Base-by-base conservation (phyloP, 2,888 invertebrate genomes). In the Ashinkailepas kermadecensis region DNA sequence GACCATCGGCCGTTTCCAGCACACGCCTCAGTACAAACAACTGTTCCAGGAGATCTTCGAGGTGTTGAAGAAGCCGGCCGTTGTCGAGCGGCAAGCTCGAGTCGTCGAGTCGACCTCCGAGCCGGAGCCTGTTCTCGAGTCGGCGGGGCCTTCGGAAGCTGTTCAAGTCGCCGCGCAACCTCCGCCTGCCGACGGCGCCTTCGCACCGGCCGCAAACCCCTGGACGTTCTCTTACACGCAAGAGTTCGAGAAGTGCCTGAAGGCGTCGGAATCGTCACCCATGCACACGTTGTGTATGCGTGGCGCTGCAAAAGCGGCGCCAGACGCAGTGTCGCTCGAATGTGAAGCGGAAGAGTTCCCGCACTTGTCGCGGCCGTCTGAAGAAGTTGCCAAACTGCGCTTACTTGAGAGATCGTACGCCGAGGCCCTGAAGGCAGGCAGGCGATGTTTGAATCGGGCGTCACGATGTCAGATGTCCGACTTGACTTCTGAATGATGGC, bases 361-460 rank as follows among this genome's bases (percentile, higher is more conserved):
- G 15, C 82, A 82, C 74, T 81, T 83, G 10, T 80, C 70, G 64
- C 81, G 82, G 56, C 83, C 85, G 11, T 94, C 94, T 18, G 93
- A 94, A 86, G 94, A 94, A 85, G 92, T 95, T 84, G 92, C 94
- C 86, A 93, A 93, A 86, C 88, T 95, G 83, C 92, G 93, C 86
- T 92, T 92, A 86, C 89, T 95, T 81, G 95, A 95, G 86, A 90
- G 93, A 86, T 94, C 94, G 21, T 95, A 95, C 87, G 95, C 95
- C 11, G 95, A 95, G 87, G 95, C 93, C 39, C 88, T 95, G 84
- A 84, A 83, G 81, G 80, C 80, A 6, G 79, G 79, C 12, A 10
- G 79, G 10, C 39, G 74, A 21, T 56, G 74, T 21, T 13, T 54
- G 54, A 13, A 56, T 11, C 54, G 74, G 74, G 54, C 54, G 39